Conservation (phyloP, 2,888 invertebrate genomes). For the Adelphocoris suturalis region DNA sequence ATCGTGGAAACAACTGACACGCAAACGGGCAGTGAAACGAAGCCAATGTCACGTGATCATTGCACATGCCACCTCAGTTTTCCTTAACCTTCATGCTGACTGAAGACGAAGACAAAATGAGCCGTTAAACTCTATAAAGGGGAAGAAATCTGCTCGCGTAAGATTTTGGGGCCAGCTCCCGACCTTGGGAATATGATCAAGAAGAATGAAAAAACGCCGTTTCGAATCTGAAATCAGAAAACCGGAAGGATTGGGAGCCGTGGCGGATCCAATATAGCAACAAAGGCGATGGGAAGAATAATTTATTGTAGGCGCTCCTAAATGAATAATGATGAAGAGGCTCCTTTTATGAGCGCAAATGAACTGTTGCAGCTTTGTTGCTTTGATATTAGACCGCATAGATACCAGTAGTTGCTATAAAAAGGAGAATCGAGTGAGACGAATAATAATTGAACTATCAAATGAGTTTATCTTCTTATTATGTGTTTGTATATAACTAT, state of each 20-base stretch:
- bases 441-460: not conserved
- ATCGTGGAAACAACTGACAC: too few relatives aligned
- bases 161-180: not conserved
- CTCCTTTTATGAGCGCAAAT: not conserved
- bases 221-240: not conserved
- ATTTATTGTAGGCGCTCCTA: not conserved
- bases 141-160: not conserved
- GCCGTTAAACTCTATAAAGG: not conserved
- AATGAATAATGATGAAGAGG: conserved; percentile 10
- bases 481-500: too few relatives aligned
- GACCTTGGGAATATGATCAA: conserved; percentile 19
- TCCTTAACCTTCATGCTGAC: too few relatives aligned
- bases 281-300: not conserved
- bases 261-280: not conserved
- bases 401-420: not conserved
- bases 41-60: too few relatives aligned
- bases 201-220: conserved; percentile 13
- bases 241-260: not conserved
- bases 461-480: too few relatives aligned
- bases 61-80: too few relatives aligned
- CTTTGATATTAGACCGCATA: not conserved
- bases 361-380: not conserved
- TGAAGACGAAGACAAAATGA: not conserved
- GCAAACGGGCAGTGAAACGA: too few relatives aligned
- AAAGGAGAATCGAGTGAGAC: not conserved